Base-by-base conservation (phyloP, 2,888 invertebrate species). In the Eupithecia inturbata region DNA sequence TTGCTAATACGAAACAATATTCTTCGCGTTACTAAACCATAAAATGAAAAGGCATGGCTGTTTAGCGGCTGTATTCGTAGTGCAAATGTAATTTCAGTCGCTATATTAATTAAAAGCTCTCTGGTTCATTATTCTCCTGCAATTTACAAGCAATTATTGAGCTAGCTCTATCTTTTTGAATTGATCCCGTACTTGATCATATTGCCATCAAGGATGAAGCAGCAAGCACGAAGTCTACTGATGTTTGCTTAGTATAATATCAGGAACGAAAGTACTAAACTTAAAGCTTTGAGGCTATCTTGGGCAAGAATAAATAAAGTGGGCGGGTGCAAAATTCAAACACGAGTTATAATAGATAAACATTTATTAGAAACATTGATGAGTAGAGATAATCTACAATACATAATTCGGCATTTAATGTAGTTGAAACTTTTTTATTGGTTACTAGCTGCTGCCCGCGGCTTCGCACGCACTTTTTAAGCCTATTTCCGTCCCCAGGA, bases 281-380 rank as follows among this genome's bases (percentile, higher is more conserved):
- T 9, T 10, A 53, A 10, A 53, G 53, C 22, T 12, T 12, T 53
- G 3, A 10, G 57, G 57, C 1, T 57, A n/a, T 53, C 22, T 53
- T 22, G 10, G n/a, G 14, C 53, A 1, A 12, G 10, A 10, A 4
- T 63, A 3, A 64, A 33, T 22, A 64, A 12, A 64, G 0, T 12
- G 39, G 66, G 7, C 5, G 22, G 36, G n/a, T 36, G n/a, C 7
- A 64, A 28, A 66, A 67, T 28, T 49, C 22, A 77, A 60, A 70
- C 4, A 53, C 67, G 45, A 28, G 41, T 22, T 53, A 53, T 63
- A 64, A n/a, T 26, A 57, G 22, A 31, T 71, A 41, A 71, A 73
- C 33, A 53, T 78, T 78, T 78, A 78, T 76, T 78, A 49, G 71
- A 76, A 73, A 73, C 66, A 76, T 22, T 45, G 45, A 74, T 64